Base-by-base conservation (phyloP, 2,113 vertebrate genomes). In the Caloenas nicobarica region DNA sequence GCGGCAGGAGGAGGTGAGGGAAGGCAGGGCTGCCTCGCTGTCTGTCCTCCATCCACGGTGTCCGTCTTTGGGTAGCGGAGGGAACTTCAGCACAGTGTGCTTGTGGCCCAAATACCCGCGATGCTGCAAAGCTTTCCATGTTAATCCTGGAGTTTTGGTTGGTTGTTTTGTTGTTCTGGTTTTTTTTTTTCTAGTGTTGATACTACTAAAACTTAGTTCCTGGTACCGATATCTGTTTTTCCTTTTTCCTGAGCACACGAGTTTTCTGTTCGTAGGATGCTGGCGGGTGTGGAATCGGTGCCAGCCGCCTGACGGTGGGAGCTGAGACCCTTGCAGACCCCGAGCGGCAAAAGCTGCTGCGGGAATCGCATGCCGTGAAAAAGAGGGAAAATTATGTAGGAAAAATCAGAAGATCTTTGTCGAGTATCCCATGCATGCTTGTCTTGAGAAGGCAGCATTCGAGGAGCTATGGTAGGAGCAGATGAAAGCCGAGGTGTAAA, bases 351-450 rank as follows among this genome's bases (percentile, higher is more conserved):
- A 53, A 42, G 36, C 56, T 78, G 71, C 83, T 23, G 33, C 0
- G 2, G 62, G 40, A 51, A 5, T 40, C 2, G 1, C 31, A 0
- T 6, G 33, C 9, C 21, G 0, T 36, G 34, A 54, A 16, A 48
- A 65, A 40, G 10, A 9, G 46, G 13, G 11, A 6, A 28, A 14
- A 24, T 48, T 2, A 4, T 17, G 6, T 31, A 12, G 28, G 40
- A 69, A 60, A 61, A 85, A n/a, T 31, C 21, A 9, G 44, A 42
- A 54, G 44, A 17, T 81, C 21, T 48, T 44, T 89, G 34, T 81
- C 0, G 0, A 54, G 16, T 34, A 5, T 64, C 28, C 28, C 18
- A 2, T 42, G 29, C 14, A 3, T 31, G 33, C 42, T 73, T 0
- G 1, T 54, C 38, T 50, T 22, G 38, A 62, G 42, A 44, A 66